These are phyloP conservation scores for Mus spicilegus DNA, from an alignment of 2,113 vertebrate species.

Conservation along the genomic window DNA sequence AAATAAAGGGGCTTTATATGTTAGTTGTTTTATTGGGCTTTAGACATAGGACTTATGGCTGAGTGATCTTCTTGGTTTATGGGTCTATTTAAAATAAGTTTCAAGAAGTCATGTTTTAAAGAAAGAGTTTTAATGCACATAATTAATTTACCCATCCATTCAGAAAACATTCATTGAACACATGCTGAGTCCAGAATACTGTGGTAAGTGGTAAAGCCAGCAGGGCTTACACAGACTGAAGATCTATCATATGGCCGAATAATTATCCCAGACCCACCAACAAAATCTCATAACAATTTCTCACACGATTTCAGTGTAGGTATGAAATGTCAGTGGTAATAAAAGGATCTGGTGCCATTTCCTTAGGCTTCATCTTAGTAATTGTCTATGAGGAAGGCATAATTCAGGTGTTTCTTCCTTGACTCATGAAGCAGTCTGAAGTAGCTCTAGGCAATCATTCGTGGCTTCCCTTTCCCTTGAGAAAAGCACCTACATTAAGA, in stretches of 20 bases:
- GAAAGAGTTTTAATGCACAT: not conserved
- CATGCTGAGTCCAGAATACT: not conserved
- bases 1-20: not conserved
- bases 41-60: not conserved
- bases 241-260: not conserved
- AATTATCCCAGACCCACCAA: conserved; percentile 27
- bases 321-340: conserved; percentile 33
- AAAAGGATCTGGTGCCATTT: not conserved
- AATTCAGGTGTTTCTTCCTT: conserved; percentile 44
- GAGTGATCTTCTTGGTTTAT: not conserved
- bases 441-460: not conserved
- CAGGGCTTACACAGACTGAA: not conserved
- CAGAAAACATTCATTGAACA: conserved; percentile 3
- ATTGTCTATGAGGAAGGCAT: conserved; percentile 10
- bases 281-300: not conserved
- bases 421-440: not conserved
- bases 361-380: conserved; percentile 33
- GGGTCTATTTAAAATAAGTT: conserved; percentile 7
- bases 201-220: not conserved
- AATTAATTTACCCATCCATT: not conserved
- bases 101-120: not conserved
- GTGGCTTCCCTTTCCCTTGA: not conserved
- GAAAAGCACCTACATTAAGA: conserved; percentile 22
- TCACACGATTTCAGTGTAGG: conserved; percentile 9
- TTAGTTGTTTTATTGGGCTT: not conserved